Base-by-base conservation (phyloP, 2,113 vertebrate species). In the Tenebrosternarchus preto region DNA sequence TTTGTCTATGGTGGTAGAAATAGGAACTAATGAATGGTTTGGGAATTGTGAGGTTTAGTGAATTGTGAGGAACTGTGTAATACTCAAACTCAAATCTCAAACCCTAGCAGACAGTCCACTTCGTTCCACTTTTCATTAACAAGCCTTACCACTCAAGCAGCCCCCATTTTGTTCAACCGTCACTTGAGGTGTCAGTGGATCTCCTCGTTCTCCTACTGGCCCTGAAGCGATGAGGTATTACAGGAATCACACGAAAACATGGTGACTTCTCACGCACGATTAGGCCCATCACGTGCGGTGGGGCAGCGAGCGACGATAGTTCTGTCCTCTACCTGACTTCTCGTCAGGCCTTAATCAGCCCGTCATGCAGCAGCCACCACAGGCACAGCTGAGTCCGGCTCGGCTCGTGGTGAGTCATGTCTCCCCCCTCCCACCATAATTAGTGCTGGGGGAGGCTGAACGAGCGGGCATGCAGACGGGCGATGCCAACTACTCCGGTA, bases 261-360 rank as follows among this genome's bases (percentile, higher is more conserved):
- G 81, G 74, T 25, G 81, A 56, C 43, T 80, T 85, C 78, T 85
- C 81, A 85, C 74, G 60, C 73, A 80, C 70, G 78, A 85, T 85
- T 85, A 83, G 81, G 59, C 36, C 55, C 63, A 64, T 77, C 77
- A 82, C 70, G 64, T 56, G 63, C 71, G 70, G 43, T 57, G 74
- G 46, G 70, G 57, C 68, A 33, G 67, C 70, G 36, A 61, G 73
- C 80, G 72, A 31, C 74, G 59, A 70, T 73, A 83, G 77, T 85
- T 83, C 83, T 85, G 81, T 82, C 83, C 80, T 81, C 70, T 56
- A 78, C 70, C 76, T 81, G 83, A 78, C 83, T 71, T 55, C 72
- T 84, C 83, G 80, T 84, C 75, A 81, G 71, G 70, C 43, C 56
- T 80, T 82, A 84, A 84, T 84, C 80, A 75, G 80, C 79, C 64